Evolutionary conservation across 2,888 invertebrate species (phyloP).

Genomic region (Epirrita christyi): DNA sequence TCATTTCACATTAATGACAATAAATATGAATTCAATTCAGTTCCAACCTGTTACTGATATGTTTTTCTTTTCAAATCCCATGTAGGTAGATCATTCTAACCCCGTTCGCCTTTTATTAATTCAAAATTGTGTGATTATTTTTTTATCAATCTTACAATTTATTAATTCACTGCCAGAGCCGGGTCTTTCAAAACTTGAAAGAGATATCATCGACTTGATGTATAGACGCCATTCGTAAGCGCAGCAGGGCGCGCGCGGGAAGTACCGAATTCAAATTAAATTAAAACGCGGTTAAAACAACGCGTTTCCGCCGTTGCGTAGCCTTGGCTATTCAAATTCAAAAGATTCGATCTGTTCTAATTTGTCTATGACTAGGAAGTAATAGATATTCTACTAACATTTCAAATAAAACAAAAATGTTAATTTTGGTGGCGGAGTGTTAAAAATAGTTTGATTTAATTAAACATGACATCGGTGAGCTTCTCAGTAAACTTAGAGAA

Average conservation of each 20-base stretch:
- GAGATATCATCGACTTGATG: conserved; percentile 83
- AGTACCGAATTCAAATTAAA: conserved; percentile 81
- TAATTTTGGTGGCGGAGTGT: conserved; percentile 16
- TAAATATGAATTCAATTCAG: too few relatives aligned
- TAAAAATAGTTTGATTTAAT: conserved; percentile 32
- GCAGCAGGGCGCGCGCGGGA: conserved; percentile 72
- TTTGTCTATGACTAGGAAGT: conserved; percentile 73
- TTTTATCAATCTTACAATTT: conserved; percentile 58
- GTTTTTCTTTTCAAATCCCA: too few relatives aligned
- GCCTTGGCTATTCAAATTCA: conserved; percentile 70
- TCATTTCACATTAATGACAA: too few relatives aligned
- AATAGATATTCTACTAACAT: not conserved
- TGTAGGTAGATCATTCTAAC: too few relatives aligned
- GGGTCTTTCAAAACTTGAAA: conserved; percentile 78
- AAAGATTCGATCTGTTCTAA: conserved; percentile 79
- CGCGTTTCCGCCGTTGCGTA: conserved; percentile 67
- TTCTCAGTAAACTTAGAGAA: too few relatives aligned
- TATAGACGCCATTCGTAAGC: conserved; percentile 80
- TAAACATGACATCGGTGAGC: conserved; percentile 40
- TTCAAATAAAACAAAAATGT: conserved; percentile 13
- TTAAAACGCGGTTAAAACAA: conserved; percentile 82
- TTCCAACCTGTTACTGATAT: too few relatives aligned
- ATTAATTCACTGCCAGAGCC: conserved; percentile 72
- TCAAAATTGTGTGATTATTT: conserved; percentile 60
- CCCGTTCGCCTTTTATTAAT: conserved; percentile 57